Conservation (phyloP, 2,113 vertebrate genomes). For the Tympanuchus pallidicinctus region DNA sequence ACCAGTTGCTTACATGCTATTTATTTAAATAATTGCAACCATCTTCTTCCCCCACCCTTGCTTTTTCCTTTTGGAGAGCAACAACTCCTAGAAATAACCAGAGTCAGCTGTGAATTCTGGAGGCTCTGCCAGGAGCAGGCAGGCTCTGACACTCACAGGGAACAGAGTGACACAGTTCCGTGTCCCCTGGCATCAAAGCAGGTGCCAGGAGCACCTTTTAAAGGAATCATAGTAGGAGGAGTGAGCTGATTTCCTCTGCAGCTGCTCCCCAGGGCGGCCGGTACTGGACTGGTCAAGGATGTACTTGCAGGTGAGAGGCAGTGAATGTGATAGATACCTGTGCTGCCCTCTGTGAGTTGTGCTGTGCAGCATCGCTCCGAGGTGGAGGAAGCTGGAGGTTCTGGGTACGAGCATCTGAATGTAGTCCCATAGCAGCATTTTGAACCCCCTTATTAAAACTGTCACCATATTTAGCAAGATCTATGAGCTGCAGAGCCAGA, state of each 20-base stretch:
- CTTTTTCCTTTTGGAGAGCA: conserved; percentile 46
- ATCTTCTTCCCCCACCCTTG: conserved; percentile 1
- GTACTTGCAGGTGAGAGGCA: neutral
- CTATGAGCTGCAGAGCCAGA: conserved; percentile 44
- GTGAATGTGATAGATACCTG: too few species aligned
- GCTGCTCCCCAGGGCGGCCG: neutral
- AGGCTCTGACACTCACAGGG: neutral
- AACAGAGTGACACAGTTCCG: neutral
- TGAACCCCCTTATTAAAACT: conserved; percentile 48
- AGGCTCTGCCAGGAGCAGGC: neutral
- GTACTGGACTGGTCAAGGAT: neutral
- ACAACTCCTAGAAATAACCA: conserved; percentile 59
- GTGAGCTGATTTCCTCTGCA: neutral
- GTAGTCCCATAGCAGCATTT: neutral
- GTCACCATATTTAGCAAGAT: conserved; percentile 58
- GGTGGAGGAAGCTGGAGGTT: neutral
- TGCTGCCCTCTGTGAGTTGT: neutral
- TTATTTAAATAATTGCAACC: conserved; percentile 61
- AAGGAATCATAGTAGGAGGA: neutral
- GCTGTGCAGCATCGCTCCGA: neutral
- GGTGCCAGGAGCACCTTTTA: conserved; percentile 30
- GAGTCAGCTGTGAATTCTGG: conserved; percentile 54
- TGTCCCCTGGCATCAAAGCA: neutral
- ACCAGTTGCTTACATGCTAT: conserved; percentile 1
- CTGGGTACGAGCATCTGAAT: neutral